A percentile compares a stretch with the other conserved stretches of the same genome.
Evolutionary conservation across 2,888 invertebrate species (phyloP).

Genomic region (Phalera bucephala): DNA sequence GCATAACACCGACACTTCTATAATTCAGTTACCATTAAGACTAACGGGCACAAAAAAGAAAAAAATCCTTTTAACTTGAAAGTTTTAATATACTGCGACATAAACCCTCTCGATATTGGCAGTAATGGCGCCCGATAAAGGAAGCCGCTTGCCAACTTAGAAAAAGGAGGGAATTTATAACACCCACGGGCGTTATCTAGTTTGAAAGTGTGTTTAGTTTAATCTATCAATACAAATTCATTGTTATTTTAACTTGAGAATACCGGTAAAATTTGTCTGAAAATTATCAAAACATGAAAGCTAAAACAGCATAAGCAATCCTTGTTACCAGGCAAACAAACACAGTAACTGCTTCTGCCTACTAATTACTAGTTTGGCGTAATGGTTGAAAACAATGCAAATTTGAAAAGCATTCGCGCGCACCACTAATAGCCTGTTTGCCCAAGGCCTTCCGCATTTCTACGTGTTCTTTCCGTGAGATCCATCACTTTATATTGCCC

Average conservation of each 20-base stretch:
- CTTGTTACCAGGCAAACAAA: slow-evolving; percentile 53
- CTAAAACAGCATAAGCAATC: slow-evolving; percentile 33
- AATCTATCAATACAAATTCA: too few relatives aligned
- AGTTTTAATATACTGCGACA: slow-evolving; percentile 35
- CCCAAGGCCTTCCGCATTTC: slow-evolving; percentile 42
- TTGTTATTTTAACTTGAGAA: too few relatives aligned
- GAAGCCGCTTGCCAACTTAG: slow-evolving; percentile 24
- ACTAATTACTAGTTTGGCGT: slow-evolving; percentile 56
- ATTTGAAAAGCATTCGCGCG: slow-evolving; percentile 59
- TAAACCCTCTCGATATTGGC: slow-evolving; percentile 36
- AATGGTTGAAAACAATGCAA: slow-evolving; percentile 50
- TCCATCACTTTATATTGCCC: slow-evolving; percentile 49
- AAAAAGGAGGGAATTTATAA: slow-evolving; percentile 17
- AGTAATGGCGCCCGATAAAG: slow-evolving; percentile 27
- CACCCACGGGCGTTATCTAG: slow-evolving; percentile 8
- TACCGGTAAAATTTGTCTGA: too few relatives aligned
- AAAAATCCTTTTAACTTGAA: slow-evolving; percentile 21
- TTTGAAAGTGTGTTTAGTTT: slow-evolving; percentile 17
- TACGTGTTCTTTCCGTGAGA: slow-evolving; percentile 40
- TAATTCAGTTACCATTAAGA: not conserved
- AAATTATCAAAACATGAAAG: slow-evolving; percentile 17
- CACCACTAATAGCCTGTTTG: slow-evolving; percentile 56
- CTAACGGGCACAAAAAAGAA: slow-evolving; percentile 27
- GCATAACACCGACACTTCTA: too few relatives aligned
- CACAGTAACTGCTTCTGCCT: slow-evolving; percentile 51